Evolutionary conservation across 2,113 vertebrate genomes (phyloP).

Genomic region (Saguinus midas): DNA sequence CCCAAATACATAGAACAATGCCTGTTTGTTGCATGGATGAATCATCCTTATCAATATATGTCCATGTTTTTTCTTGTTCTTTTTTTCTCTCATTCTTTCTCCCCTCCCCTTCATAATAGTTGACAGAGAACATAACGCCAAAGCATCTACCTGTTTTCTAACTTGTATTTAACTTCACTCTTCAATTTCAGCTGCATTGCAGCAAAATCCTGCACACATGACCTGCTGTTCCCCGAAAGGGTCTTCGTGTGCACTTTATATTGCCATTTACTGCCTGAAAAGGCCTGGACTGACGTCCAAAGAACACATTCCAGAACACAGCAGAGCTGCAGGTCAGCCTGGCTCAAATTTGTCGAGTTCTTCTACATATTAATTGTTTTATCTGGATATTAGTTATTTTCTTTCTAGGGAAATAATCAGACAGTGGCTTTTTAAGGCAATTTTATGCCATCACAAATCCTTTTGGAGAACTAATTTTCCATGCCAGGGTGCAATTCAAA

Average conservation of each 20-base stretch:
- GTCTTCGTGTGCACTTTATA: background rate
- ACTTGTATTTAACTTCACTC: background rate
- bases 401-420: background rate
- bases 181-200: background rate
- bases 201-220: accelerated
- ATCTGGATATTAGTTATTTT: background rate
- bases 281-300: background rate
- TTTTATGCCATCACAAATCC: constrained; percentile 44
- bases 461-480: constrained; percentile 39
- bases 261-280: background rate
- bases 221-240: background rate
- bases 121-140: background rate
- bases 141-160: background rate
- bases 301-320: background rate
- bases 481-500: constrained; percentile 35
- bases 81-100: background rate
- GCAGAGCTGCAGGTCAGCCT: constrained; percentile 13
- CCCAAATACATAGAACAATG: background rate
- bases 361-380: constrained; percentile 2
- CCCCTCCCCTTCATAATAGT: background rate
- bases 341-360: constrained; percentile 16
- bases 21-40: background rate
- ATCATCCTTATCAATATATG: background rate
- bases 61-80: background rate
- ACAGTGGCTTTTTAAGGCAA: constrained; percentile 31